Base-by-base conservation (phyloP, 2,113 vertebrate genomes). In the Tinamus guttatus region DNA sequence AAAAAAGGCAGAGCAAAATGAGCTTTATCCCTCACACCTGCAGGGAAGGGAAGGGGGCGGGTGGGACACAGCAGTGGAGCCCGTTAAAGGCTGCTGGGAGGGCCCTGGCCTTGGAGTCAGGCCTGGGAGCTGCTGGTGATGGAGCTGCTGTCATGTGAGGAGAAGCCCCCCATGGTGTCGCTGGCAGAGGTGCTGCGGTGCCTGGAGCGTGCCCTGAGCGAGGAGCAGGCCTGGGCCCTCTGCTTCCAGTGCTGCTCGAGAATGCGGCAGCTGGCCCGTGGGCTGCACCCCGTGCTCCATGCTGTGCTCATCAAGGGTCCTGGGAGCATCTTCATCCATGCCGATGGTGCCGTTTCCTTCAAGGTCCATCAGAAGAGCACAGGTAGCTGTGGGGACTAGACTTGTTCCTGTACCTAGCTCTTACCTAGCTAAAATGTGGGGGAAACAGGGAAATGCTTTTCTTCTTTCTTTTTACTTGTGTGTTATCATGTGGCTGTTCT, bases 221-320 rank as follows among this genome's bases (percentile, higher is more conserved):
- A 97, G 74, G 97, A 98, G 65, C 95, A 97, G 89, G 97, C 97
- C 47, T 97, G 96, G 97, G 97, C 97, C 68, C 14, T 98, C n/a
- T 98, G 97, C 43, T 97, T 96, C 91, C 96, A 97, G 28, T 96
- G 95, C 32, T 97, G 97, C 64, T 5, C 6, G 63, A 95, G 90
- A 80, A 92, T 97, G 69, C 54, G 92, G 20, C 85, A 95, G 43
- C 14, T 95, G 68, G 36, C 25, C 11, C 59, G 27, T 15, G 89
- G 60, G 20, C n/a, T 59, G 17, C 60, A 28, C 38, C 76, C 68
- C 13, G 16, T 11, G 0, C 64, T 79, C 30, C 24, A 21, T 25
- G 77, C 94, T 36, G 58, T 85, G 3, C 49, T 88, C 20, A 24
- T 97, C 60, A 81, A 94, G 70, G 96, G 94, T 52, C 20, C 78